A percentile compares a stretch with the other conserved stretches of the same genome.
Evolutionary conservation across 2,113 vertebrate genomes (phyloP).

Genomic region (Hoplias malabaricus): DNA sequence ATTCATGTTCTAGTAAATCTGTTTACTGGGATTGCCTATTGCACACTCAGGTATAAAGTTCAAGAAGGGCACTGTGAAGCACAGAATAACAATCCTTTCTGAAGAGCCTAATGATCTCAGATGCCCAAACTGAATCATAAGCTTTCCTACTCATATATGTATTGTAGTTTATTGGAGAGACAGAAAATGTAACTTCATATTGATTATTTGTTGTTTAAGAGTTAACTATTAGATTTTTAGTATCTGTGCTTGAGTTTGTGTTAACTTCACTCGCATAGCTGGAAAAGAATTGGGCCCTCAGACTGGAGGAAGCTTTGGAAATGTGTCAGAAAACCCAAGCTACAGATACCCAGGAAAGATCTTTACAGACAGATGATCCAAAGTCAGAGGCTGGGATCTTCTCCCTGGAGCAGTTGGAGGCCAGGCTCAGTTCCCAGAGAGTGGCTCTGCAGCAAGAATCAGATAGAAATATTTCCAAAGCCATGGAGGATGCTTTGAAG

Average conservation of each 20-base stretch:
- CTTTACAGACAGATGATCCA: slow-evolving; percentile 74
- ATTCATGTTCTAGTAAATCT: no score
- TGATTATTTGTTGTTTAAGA: no score
- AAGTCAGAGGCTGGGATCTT: neutral
- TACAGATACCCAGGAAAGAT: slow-evolving; percentile 60
- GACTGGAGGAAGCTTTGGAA: slow-evolving; percentile 65
- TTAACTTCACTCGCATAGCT: neutral
- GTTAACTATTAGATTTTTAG: neutral
- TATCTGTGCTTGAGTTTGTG: neutral
- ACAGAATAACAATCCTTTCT: no score
- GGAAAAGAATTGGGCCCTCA: slow-evolving; percentile 75
- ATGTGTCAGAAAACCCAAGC: slow-evolving; percentile 57
- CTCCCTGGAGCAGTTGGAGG: slow-evolving; percentile 58
- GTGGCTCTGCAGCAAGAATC: slow-evolving; percentile 67
- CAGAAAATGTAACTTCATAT: no score
- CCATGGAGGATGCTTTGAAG: slow-evolving; percentile 70
- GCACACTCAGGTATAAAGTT: no score
- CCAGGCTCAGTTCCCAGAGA: slow-evolving; percentile 64
- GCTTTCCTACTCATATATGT: no score
- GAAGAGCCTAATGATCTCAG: no score
- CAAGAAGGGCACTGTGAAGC: no score
- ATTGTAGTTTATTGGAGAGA: neutral
- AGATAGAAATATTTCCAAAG: slow-evolving; percentile 62
- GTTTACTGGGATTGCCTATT: no score
- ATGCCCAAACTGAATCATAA: no score